A percentile compares a stretch with the other conserved stretches of the same genome.
Conservation (phyloP, 2,797 vertebrate genomes). For the Sebastes itinus region DNA sequence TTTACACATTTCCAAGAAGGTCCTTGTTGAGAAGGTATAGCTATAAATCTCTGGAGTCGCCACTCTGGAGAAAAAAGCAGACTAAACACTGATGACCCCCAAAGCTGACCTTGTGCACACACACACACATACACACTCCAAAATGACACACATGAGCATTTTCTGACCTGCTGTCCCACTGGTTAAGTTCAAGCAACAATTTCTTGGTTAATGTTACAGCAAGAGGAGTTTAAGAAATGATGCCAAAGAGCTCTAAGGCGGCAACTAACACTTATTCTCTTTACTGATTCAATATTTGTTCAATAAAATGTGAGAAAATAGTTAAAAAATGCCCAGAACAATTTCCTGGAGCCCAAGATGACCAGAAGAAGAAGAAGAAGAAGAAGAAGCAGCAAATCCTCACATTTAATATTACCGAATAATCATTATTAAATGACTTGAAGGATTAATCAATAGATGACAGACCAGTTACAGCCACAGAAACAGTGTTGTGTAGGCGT, state of each 20-base stretch:
- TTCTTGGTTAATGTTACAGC: background rate
- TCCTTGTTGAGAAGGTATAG: slow-evolving; percentile 75
- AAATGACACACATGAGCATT: background rate
- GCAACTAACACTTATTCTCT: background rate
- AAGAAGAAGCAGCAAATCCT: background rate
- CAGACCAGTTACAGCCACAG: background rate
- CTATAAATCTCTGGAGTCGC: slow-evolving; percentile 74
- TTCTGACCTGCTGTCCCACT: background rate
- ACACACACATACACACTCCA: slow-evolving; percentile 4
- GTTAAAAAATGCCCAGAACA: background rate
- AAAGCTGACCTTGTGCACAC: slow-evolving; percentile 59
- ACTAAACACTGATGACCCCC: slow-evolving; percentile 84
- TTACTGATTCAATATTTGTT: background rate
- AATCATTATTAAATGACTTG: background rate
- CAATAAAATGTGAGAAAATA: background rate
- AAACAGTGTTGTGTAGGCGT: background rate
- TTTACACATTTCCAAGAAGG: slow-evolving; percentile 16
- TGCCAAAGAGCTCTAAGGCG: background rate
- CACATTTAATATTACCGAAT: background rate
- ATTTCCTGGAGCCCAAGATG: background rate
- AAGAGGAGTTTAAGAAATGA: background rate
- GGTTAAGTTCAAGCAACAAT: background rate
- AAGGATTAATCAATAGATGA: background rate
- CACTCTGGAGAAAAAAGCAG: slow-evolving; percentile 62
- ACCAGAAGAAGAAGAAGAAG: too few species aligned